Percentiles rank a stretch among this genome's conserved stretches.
phyloP scores from a whole-genome alignment of 2,797 vertebrate species.

The Lutjanus campechanus region DNA sequence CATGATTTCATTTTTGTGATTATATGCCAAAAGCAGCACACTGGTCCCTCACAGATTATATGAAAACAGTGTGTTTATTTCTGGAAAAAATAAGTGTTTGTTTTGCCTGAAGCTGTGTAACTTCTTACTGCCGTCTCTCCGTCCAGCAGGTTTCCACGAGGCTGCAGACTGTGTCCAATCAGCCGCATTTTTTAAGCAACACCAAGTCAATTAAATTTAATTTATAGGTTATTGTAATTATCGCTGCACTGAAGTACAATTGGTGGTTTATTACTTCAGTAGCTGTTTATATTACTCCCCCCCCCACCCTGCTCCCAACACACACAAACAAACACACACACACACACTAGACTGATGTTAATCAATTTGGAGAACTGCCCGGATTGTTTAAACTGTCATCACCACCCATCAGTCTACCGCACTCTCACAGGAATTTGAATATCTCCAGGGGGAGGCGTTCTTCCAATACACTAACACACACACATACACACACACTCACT shows the following conservation, averaged over 20 bases:
- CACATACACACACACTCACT: slow-evolving; percentile 28
- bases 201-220: slow-evolving; percentile 67
- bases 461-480: slow-evolving; percentile 58
- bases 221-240: slow-evolving; percentile 78
- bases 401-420: slow-evolving; percentile 71
- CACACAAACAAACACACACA: slow-evolving; percentile 34
- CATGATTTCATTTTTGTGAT: slow-evolving; percentile 94
- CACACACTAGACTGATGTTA: slow-evolving; percentile 64
- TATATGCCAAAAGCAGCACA: slow-evolving; percentile 92
- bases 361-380: slow-evolving; percentile 77
- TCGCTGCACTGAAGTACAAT: slow-evolving; percentile 63
- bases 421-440: slow-evolving; percentile 69
- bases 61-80: slow-evolving; percentile 87
- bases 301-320: slow-evolving; percentile 10
- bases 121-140: slow-evolving; percentile 50
- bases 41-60: slow-evolving; percentile 94
- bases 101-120: slow-evolving; percentile 77
- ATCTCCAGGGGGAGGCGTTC: slow-evolving; percentile 63
- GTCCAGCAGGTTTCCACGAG: slow-evolving; percentile 56
- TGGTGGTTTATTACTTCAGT: slow-evolving; percentile 71
- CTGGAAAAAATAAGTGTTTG: slow-evolving; percentile 64
- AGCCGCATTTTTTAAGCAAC: slow-evolving; percentile 30
- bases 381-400: slow-evolving; percentile 77
- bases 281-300: slow-evolving; percentile 65
- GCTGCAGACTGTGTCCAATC: slow-evolving; percentile 64